phyloP scores from a whole-genome alignment of 2,797 vertebrate genomes.

The Tympanoctomys barrerae region DNA sequence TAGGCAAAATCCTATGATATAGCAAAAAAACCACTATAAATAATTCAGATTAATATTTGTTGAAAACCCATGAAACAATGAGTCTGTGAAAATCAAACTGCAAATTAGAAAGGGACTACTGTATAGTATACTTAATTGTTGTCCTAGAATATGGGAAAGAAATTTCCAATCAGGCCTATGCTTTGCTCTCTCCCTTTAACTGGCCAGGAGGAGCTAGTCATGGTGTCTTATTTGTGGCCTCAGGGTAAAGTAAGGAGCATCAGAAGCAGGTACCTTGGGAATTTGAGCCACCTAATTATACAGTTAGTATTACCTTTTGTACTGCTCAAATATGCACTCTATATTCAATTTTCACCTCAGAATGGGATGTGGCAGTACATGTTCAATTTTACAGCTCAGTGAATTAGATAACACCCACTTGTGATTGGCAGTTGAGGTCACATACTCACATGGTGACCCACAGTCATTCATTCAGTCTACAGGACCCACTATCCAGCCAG shows the following conservation, averaged over 20 bases:
- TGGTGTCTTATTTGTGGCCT: accelerated
- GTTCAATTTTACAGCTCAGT: slow-evolving; percentile 44
- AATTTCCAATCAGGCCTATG: background rate
- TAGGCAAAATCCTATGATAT: no score
- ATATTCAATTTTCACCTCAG: slow-evolving; percentile 18
- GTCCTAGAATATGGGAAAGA: background rate
- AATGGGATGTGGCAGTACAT: background rate
- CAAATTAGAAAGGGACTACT: no score
- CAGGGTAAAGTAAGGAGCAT: background rate
- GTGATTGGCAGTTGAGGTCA: background rate
- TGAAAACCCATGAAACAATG: no score
- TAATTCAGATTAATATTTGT: no score
- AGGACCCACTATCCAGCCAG: background rate
- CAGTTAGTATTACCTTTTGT: background rate
- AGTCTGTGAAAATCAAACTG: no score
- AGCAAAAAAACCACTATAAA: no score
- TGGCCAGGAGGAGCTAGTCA: background rate
- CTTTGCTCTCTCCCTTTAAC: background rate
- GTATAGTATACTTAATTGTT: no score
- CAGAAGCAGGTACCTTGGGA: no score
- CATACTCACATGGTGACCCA: background rate
- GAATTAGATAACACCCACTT: background rate
- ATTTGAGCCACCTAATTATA: background rate
- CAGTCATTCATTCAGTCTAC: background rate
- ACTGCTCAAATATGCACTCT: background rate